Evolutionary conservation across 2,113 vertebrate species (phyloP).

Genomic region (Ranitomeya variabilis): DNA sequence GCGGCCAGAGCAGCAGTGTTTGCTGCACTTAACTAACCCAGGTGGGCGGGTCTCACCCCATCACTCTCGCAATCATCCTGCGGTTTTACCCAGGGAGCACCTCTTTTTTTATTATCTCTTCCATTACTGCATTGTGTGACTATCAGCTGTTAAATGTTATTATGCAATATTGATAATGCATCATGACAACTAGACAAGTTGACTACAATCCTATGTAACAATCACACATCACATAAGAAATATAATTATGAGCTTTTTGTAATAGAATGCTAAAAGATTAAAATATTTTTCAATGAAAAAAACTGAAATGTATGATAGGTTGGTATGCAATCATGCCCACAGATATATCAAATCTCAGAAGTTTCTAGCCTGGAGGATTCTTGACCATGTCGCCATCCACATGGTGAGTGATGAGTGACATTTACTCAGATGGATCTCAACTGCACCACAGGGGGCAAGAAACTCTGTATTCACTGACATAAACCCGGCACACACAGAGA

Average conservation of each 20-base stretch:
- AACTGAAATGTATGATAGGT: neutral
- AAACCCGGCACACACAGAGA: constrained; percentile 1
- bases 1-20: too few relatives aligned
- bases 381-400: neutral
- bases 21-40: too few relatives aligned
- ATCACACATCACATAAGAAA: neutral
- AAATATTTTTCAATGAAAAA: neutral
- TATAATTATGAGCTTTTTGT: neutral
- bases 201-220: neutral
- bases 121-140: too few relatives aligned
- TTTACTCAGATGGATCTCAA: constrained; percentile 21
- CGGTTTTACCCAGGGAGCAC: too few relatives aligned
- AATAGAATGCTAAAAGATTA: neutral
- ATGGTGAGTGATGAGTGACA: constrained; percentile 41
- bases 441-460: constrained; percentile 19
- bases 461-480: neutral
- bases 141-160: too few relatives aligned
- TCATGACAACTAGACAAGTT: neutral
- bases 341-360: neutral
- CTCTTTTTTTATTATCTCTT: too few relatives aligned
- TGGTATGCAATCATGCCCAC: neutral
- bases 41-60: too few relatives aligned
- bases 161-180: too few relatives aligned
- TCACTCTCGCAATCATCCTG: too few relatives aligned
- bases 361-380: neutral